These are phyloP conservation scores for Enteromius trimaculatus DNA, from an alignment of 2,797 vertebrate genomes.

Conservation along the genomic window DNA sequence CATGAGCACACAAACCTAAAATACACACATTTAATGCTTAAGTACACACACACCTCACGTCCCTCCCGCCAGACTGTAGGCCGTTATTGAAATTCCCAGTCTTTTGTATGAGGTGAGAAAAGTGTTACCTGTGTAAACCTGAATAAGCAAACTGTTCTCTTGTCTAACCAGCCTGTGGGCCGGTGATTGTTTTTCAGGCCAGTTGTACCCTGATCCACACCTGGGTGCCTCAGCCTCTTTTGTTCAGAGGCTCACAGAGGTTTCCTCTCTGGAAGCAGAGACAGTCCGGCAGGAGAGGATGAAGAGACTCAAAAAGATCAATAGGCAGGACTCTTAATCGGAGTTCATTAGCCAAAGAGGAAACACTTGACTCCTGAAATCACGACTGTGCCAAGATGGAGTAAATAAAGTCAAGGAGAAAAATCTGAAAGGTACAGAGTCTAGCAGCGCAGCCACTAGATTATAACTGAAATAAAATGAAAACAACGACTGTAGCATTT, in stretches of 20 bases:
- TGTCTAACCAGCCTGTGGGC: slow-evolving; percentile 23
- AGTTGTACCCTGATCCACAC: slow-evolving; percentile 71
- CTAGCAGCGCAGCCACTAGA: neutral
- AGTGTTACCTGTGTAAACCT: slow-evolving; percentile 29
- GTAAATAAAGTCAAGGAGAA: slow-evolving; percentile 51
- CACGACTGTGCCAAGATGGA: slow-evolving; percentile 68
- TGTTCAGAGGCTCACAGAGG: slow-evolving; percentile 73
- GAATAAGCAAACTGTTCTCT: slow-evolving; percentile 28
- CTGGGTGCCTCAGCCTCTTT: slow-evolving; percentile 71
- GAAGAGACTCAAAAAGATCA: slow-evolving; percentile 70
- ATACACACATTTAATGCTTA: neutral
- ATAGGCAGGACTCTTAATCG: slow-evolving; percentile 67
- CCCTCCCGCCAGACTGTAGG: neutral
- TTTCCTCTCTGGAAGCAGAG: slow-evolving; percentile 74
- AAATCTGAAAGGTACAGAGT: slow-evolving; percentile 33
- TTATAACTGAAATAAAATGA: neutral
- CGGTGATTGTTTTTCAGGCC: slow-evolving; percentile 59
- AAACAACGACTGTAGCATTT: neutral
- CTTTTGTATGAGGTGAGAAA: slow-evolving; percentile 16
- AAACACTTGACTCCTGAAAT: slow-evolving; percentile 67
- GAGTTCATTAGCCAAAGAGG: neutral
- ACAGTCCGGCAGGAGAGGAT: slow-evolving; percentile 74
- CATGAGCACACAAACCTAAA: neutral
- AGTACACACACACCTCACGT: neutral
- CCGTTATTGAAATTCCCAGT: slow-evolving; percentile 15